Base-by-base conservation (phyloP, 2,888 invertebrate species). In the Cremastobaeus sp. region DNA sequence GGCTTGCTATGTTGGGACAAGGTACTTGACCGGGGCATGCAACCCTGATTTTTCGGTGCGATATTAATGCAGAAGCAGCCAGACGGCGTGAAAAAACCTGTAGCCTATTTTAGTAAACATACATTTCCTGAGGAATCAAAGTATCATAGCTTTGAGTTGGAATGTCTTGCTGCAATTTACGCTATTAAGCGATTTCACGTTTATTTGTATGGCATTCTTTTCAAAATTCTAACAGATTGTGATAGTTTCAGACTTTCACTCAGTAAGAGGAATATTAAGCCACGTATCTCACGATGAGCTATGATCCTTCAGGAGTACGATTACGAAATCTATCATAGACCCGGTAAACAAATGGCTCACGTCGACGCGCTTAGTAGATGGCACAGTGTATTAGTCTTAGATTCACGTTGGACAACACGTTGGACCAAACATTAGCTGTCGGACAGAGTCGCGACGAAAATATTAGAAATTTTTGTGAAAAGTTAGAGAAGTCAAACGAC, bases 1-100 rank as follows among this genome's bases (percentile, higher is more conserved):
- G n/a, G n/a, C n/a, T n/a, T n/a, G n/a, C n/a, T n/a, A n/a, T n/a
- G n/a, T n/a, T n/a, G n/a, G n/a, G n/a, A n/a, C n/a, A n/a, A n/a
- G n/a, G n/a, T n/a, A n/a, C n/a, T n/a, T n/a, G n/a, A n/a, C n/a
- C n/a, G n/a, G n/a, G n/a, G n/a, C n/a, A n/a, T n/a, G n/a, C n/a
- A n/a, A n/a, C n/a, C n/a, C n/a, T n/a, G n/a, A n/a, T n/a, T n/a
- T 11, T 18, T 9, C 8, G 39, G 18, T 1, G 18, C 18, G 1
- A 39, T 18, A n/a, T 18, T 39, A n/a, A 2, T 9, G 81, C 82
- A 45, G 9, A 17, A 5, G 2, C 39, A 39, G 8, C 1, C 6
- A 8, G 39, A 39, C n/a, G 18, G 18, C 1, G 2, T 2, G 2
- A n/a, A n/a, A 2, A 17, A 18, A 5, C 18, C 39, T 0, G 21